phyloP scores from a whole-genome alignment of 2,113 vertebrate species.

The Hydrolagus affinis region DNA sequence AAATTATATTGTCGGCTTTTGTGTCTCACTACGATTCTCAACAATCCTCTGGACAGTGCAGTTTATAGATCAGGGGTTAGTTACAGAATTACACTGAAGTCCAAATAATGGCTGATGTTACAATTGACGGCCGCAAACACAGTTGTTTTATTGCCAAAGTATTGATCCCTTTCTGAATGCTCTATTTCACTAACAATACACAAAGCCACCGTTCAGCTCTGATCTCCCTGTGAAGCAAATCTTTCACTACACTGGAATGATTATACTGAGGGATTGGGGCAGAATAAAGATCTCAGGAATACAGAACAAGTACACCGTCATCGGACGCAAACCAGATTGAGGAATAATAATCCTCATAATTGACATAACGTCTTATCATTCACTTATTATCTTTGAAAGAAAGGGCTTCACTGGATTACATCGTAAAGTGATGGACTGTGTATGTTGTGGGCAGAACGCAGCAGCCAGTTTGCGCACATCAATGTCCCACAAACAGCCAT shows the following conservation, averaged over 20 bases:
- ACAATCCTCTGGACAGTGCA: neutral
- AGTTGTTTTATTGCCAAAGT: neutral
- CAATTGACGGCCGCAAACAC: neutral
- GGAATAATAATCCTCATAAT: too few relatives aligned
- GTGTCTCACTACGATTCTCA: neutral
- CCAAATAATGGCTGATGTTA: neutral
- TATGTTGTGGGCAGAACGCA: too few relatives aligned
- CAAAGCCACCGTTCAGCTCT: too few relatives aligned
- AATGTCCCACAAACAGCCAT: too few relatives aligned
- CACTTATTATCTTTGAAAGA: too few relatives aligned
- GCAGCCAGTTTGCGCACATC: too few relatives aligned
- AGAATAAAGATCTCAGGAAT: neutral
- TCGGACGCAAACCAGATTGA: too few relatives aligned
- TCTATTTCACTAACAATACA: neutral
- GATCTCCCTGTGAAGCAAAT: too few relatives aligned
- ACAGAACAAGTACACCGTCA: neutral
- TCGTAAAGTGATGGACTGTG: too few relatives aligned
- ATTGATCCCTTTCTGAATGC: neutral
- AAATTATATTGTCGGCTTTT: slow-evolving; percentile 4
- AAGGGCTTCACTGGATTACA: too few relatives aligned
- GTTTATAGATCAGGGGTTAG: neutral
- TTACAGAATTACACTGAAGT: neutral
- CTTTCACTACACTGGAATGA: neutral
- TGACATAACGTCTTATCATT: too few relatives aligned
- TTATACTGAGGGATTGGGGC: too few relatives aligned